Evolutionary conservation across 2,888 invertebrate genomes (phyloP), one percentile per base, ranked within the genome.

Genomic region (Lysandra bellargus): DNA sequence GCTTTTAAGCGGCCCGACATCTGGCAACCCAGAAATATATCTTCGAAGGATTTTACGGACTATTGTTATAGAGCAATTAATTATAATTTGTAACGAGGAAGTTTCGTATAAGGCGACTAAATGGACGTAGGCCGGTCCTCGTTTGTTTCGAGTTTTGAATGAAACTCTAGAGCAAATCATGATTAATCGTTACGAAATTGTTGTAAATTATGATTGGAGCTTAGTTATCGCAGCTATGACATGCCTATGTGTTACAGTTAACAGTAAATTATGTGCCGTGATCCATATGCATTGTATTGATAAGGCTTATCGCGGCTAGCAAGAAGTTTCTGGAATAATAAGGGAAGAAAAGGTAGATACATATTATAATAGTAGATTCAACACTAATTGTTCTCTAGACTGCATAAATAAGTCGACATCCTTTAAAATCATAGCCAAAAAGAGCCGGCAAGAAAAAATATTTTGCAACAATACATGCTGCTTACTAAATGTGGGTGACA

Each of bases 41-140:
- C 76, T 57, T 76, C 12, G 57, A 76, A 75, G 75, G 75, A 53
- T 57, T 30, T 75, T 49, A 49, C 53, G 17, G 76, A 37, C 30
- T 57, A 75, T 75, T 75, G 75, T 75, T 75, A 33, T 57, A 57
- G 57, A 44, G 75, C 76, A 53, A 57, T 76, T 76, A 76, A 76
- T 76, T 76, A 76, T 76, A 53, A 76, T 76, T 76, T 76, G 53
- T 76, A 76, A 76, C 76, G 57, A 53, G 76, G 76, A 57, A 76
- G 76, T 76, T 76, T 76, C 57, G 76, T 76, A 76, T 76, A 53
- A 57, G 76, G 53, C 76, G 23, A 57, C 53, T 76, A 53, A 76
- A 76, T 57, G 49, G 49, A 44, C 75, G 76, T 76, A 33, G 76
- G 76, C 76, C 30, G 33, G 76, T 57, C 76, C 76, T 57, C 14